Conservation (phyloP, 2,797 vertebrate genomes). For the Coendou prehensilis region DNA sequence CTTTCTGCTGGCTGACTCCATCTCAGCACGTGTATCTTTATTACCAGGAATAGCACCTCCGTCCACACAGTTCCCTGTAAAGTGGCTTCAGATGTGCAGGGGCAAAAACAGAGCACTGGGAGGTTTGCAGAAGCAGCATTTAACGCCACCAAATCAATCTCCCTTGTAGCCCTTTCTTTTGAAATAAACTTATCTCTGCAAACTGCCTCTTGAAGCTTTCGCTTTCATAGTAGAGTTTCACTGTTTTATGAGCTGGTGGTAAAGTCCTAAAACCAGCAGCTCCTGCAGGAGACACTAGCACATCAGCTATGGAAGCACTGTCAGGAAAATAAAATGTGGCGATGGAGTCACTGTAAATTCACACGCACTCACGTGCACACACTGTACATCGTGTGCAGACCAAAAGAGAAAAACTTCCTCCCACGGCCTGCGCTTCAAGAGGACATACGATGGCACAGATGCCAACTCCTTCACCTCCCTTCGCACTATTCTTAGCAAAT, state of each 20-base stretch:
- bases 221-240: not conserved
- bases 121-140: slow-evolving; percentile 33
- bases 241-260: slow-evolving; percentile 69
- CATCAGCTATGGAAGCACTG: slow-evolving; percentile 19
- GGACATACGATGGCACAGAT: not conserved
- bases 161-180: slow-evolving; percentile 36
- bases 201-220: slow-evolving; percentile 42
- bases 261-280: slow-evolving; percentile 65
- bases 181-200: slow-evolving; percentile 76
- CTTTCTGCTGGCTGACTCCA: not conserved
- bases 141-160: slow-evolving; percentile 60
- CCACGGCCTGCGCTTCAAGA: not conserved
- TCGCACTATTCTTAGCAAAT: not conserved
- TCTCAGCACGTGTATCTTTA: not conserved
- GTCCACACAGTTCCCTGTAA: not conserved
- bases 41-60: not conserved
- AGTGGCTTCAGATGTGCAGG: not conserved
- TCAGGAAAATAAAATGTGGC: slow-evolving; percentile 51
- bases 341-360: slow-evolving; percentile 54
- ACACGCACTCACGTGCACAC: not conserved
- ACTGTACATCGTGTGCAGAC: not conserved
- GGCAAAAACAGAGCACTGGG: not conserved
- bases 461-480: not conserved
- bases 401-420: not conserved
- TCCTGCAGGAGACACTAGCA: slow-evolving; percentile 64